Evolutionary conservation across 2,888 invertebrate genomes (phyloP).

Genomic region (Drosophila gaucha): DNA sequence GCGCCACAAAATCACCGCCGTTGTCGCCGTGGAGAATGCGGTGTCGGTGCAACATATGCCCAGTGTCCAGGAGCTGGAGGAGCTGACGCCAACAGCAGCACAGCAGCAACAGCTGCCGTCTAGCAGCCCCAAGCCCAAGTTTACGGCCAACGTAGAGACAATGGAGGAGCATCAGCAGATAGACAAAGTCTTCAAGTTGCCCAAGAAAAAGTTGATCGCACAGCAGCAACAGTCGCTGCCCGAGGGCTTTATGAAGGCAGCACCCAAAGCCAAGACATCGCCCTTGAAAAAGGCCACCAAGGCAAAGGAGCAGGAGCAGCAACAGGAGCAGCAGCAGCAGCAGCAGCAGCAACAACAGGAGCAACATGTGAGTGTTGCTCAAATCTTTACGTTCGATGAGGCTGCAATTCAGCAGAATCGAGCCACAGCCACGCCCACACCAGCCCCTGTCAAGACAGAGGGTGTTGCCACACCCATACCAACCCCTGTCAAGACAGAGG

Average conservation of each 20-base stretch:
- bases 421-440: slow-evolving; percentile 4
- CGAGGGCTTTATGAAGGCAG: slow-evolving; percentile 72
- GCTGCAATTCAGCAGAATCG: slow-evolving; percentile 36
- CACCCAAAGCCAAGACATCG: slow-evolving; percentile 72
- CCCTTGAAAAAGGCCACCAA: slow-evolving; percentile 55
- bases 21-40: slow-evolving; percentile 81
- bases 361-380: slow-evolving; percentile 54
- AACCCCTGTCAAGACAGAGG: slow-evolving; percentile 38
- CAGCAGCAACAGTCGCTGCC: slow-evolving; percentile 52
- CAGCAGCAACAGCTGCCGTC: neutral
- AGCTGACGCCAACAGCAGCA: slow-evolving; percentile 37
- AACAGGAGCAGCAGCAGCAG: neutral
- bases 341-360: neutral
- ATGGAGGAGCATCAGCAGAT: slow-evolving; percentile 83
- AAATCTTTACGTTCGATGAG: slow-evolving; percentile 74
- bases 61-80: slow-evolving; percentile 60
- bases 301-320: neutral
- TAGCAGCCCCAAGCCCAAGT: slow-evolving; percentile 77
- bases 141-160: slow-evolving; percentile 83
- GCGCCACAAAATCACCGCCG: slow-evolving; percentile 83
- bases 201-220: slow-evolving; percentile 79
- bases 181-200: slow-evolving; percentile 82
- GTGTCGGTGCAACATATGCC: slow-evolving; percentile 67
- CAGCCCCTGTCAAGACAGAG: slow-evolving; percentile 35
- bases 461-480: slow-evolving; percentile 69